Evolutionary conservation across 2,888 invertebrate species (phyloP).

Genomic region (Leucophora obtusa): DNA sequence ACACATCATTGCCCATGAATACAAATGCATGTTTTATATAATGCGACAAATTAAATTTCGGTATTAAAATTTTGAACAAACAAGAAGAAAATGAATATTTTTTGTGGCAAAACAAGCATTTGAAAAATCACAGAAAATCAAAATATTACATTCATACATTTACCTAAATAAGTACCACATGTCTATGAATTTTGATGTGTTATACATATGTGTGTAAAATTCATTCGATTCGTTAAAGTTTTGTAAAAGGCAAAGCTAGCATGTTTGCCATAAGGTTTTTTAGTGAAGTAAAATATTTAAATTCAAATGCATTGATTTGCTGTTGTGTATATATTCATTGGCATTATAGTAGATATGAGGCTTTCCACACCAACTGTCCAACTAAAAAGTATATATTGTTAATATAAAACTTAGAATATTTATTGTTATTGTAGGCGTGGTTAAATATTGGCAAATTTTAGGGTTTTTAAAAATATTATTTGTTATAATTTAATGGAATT

Average conservation of each 20-base stretch:
- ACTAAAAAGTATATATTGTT: too few species aligned
- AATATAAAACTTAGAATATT: too few species aligned
- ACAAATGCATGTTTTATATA: slow-evolving; percentile 3
- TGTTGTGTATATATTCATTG: background rate
- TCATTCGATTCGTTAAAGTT: background rate
- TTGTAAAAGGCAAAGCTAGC: background rate
- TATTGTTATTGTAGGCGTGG: too few species aligned
- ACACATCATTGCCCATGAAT: slow-evolving; percentile 19
- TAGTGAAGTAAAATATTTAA: background rate
- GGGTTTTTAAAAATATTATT: too few species aligned
- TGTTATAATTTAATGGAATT: too few species aligned
- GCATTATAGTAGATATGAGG: background rate
- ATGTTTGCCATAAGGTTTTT: too few species aligned
- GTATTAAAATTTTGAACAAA: background rate
- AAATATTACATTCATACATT: background rate
- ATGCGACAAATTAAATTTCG: slow-evolving; percentile 27
- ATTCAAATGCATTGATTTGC: background rate
- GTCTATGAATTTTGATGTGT: background rate
- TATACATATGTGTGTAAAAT: background rate
- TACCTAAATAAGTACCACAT: background rate
- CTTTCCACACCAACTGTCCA: too few species aligned
- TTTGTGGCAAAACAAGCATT: background rate
- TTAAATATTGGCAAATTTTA: too few species aligned
- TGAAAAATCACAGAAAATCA: background rate
- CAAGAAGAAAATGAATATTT: background rate